Conservation (phyloP, 53 echinoderm and acorn worm genomes). For the Mesocentrotus franciscanus region DNA sequence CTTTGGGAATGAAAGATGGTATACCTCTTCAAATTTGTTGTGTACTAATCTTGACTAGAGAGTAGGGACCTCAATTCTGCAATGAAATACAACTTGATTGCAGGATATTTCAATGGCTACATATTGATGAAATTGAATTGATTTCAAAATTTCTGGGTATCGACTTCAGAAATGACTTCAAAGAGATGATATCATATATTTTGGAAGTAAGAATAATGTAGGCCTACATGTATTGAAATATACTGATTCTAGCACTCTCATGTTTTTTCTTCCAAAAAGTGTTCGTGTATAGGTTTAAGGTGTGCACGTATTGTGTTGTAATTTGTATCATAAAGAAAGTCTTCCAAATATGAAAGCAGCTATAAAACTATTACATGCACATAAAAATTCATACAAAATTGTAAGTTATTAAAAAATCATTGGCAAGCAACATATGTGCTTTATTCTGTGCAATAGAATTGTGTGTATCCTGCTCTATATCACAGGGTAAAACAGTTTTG, state of each 20-base stretch:
- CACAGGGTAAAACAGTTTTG: background rate
- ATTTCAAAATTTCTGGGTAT: too few species aligned
- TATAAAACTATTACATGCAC: background rate
- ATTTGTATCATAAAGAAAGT: background rate
- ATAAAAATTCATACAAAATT: background rate
- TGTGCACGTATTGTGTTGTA: background rate
- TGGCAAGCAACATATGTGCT: background rate
- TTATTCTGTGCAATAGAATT: background rate
- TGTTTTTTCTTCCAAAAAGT: too few species aligned
- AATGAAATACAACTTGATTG: background rate
- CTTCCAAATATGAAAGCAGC: slow-evolving; percentile 17
- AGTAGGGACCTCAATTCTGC: too few species aligned
- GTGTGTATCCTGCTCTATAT: background rate
- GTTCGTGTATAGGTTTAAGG: too few species aligned
- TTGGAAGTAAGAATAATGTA: too few species aligned
- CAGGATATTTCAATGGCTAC: background rate
- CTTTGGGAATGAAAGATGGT: slow-evolving; percentile 63
- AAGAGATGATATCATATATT: too few species aligned
- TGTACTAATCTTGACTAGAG: background rate
- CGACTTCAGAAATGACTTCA: too few species aligned
- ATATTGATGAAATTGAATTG: too few species aligned
- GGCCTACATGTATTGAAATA: too few species aligned
- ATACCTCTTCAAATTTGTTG: background rate
- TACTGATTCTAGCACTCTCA: too few species aligned
- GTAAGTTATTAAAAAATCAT: background rate